A percentile compares a stretch with the other conserved stretches of the same genome.
Evolutionary conservation across 37 sponge, comb jelly and placozoan species (phyloP).

Genomic region (Agelas oroides): DNA sequence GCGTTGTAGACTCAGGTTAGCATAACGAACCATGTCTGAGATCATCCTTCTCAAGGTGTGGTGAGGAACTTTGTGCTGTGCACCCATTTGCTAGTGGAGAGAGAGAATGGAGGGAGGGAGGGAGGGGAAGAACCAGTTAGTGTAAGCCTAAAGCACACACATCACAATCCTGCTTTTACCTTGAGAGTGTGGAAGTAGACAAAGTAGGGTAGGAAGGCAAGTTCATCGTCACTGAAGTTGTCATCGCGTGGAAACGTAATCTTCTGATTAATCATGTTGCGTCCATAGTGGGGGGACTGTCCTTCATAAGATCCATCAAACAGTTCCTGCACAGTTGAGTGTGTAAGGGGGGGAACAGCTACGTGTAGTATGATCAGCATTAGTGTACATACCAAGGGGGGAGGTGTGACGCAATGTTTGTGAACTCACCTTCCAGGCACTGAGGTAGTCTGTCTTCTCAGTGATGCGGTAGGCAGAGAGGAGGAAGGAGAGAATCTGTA

Average conservation of each 20-base stretch:
- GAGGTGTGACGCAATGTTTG: too few species aligned
- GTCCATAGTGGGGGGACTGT: slow-evolving; percentile 69
- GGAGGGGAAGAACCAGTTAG: background rate
- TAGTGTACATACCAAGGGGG: too few species aligned
- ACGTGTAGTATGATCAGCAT: background rate
- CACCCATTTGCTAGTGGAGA: too few species aligned
- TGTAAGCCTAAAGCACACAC: too few species aligned
- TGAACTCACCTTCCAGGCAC: slow-evolving; percentile 59
- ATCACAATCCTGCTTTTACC: too few species aligned
- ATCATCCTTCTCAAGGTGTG: background rate
- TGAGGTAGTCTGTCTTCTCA: slow-evolving; percentile 38
- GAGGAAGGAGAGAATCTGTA: slow-evolving; percentile 78
- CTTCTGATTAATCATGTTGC: slow-evolving; percentile 87
- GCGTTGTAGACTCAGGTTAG: slow-evolving; percentile 52
- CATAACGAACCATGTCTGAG: background rate
- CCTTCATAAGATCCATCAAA: slow-evolving; percentile 41
- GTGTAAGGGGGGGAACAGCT: background rate
- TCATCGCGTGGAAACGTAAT: slow-evolving; percentile 78
- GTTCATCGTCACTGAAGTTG: slow-evolving; percentile 87
- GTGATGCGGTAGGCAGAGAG: slow-evolving; percentile 83
- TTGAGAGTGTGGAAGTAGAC: slow-evolving; percentile 70
- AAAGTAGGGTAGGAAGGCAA: slow-evolving; percentile 86
- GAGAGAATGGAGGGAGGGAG: background rate
- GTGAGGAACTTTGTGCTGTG: background rate
- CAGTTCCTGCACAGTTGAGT: slow-evolving; percentile 34